Evolutionary conservation across 1,140 invertebrate genomes (phyloP), one percentile per base, ranked within the genome.

Genomic region (Paramacrobiotus metropolitanus): DNA sequence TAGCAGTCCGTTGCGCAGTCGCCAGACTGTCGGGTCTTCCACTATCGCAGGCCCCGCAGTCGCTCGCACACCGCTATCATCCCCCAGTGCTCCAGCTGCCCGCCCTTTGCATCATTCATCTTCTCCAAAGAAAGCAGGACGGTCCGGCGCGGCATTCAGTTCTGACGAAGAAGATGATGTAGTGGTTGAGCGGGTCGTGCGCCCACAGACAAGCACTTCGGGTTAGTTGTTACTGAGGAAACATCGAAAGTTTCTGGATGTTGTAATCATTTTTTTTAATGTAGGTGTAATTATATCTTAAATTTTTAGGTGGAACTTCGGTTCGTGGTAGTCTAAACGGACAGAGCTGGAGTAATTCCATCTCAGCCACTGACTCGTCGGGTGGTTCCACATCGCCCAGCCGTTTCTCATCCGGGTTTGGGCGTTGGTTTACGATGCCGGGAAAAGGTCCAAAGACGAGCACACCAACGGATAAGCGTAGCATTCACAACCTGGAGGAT

Each of bases 111-210:
- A n/a, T n/a, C n/a, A n/a, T n/a, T n/a, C n/a, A n/a, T n/a, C 48
- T 15, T 20, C 48, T 55, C 48, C 15, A 15, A 15, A 24, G 28
- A 15, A 4, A 20, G 15, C 48, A 9, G 4, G 15, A 15, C 48
- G 48, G 28, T 55, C 48, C 4, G 24, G 15, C 9, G 48, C 48
- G 4, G 48, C 48, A 9, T 55, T 55, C 24, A 55, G 48, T 24
- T 55, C 48, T 9, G 48, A 55, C 24, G 48, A 55, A 55, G 48
- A 55, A 9, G 48, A 55, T 20, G 48, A 55, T 28, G 48, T 28
- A 15, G 48, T 55, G 48, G 48, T 20, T 9, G 4, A n/a, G n/a
- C n/a, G n/a, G n/a, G n/a, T n/a, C n/a, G n/a, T n/a, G n/a, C n/a
- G n/a, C n/a, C n/a, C n/a, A n/a, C n/a, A n/a, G n/a, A n/a, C n/a